phyloP scores from a whole-genome alignment of 2,113 vertebrate species.

The Melanotaenia duboulayi region DNA sequence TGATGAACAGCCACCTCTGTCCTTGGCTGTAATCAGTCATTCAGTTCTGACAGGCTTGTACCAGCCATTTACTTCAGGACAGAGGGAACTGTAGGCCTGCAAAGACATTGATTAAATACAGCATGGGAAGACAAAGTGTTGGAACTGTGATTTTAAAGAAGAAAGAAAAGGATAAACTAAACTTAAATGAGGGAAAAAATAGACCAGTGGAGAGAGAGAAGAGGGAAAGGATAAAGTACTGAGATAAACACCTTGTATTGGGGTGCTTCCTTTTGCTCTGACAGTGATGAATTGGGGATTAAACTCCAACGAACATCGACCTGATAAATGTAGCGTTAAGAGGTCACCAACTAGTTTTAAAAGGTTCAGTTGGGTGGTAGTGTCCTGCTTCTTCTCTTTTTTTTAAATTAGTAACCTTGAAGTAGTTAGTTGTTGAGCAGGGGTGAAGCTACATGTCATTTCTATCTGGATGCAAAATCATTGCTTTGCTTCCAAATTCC shows the following conservation, averaged over 20 bases:
- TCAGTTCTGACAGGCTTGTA: conserved; percentile 27
- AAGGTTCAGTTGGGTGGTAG: too few relatives aligned
- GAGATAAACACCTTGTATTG: not conserved
- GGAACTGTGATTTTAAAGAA: not conserved
- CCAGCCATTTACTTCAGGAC: conserved; percentile 17
- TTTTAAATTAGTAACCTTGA: too few relatives aligned
- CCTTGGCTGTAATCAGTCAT: conserved; percentile 57
- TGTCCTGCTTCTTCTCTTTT: too few relatives aligned
- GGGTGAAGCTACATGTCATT: too few relatives aligned
- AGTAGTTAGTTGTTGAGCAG: too few relatives aligned
- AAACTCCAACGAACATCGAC: too few relatives aligned
- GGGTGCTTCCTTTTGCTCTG: too few relatives aligned
- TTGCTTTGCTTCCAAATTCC: too few relatives aligned
- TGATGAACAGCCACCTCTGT: conserved; percentile 55
- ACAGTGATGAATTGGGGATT: too few relatives aligned
- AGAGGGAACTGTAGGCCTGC: not conserved
- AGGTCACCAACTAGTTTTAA: too few relatives aligned
- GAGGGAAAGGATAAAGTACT: not conserved
- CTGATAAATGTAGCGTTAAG: too few relatives aligned
- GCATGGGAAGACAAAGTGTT: not conserved
- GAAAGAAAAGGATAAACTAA: not conserved
- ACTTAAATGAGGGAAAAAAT: not conserved
- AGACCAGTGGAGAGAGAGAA: not conserved
- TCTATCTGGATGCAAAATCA: too few relatives aligned
- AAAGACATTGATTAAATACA: conserved; percentile 12